Evolutionary conservation across 2,888 invertebrate genomes (phyloP).

Genomic region (Monopis laevigella): DNA sequence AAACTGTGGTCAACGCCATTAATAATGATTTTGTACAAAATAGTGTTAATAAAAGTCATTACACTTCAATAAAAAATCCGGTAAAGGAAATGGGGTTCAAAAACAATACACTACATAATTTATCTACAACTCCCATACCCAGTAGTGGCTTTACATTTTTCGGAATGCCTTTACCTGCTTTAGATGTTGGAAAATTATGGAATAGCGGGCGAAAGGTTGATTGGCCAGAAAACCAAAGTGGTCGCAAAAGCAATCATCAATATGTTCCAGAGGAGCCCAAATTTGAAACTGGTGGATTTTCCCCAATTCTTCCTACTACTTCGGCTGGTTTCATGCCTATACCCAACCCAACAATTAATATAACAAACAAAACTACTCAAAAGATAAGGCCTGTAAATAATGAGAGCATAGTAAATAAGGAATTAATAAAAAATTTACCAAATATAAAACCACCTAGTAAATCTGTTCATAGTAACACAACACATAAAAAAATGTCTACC

Average conservation of each 20-base stretch:
- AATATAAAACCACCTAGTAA: constrained; percentile 31
- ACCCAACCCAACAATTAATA: constrained; percentile 45
- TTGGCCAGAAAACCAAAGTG: constrained; percentile 44
- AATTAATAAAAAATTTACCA: constrained; percentile 30
- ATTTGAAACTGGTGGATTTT: constrained; percentile 80
- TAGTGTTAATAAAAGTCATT: constrained; percentile 42
- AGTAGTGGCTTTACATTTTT: constrained; percentile 81
- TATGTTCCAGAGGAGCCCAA: constrained; percentile 63
- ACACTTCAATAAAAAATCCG: constrained; percentile 66
- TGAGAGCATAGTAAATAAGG: constrained; percentile 22
- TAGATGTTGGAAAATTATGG: constrained; percentile 75
- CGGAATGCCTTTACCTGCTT: constrained; percentile 80
- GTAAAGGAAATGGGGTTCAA: constrained; percentile 56
- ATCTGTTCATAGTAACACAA: constrained; percentile 35
- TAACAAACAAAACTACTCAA: constrained; percentile 31
- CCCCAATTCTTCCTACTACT: constrained; percentile 76
- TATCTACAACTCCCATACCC: constrained; percentile 51
- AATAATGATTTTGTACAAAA: constrained; percentile 36
- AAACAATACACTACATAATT: constrained; percentile 25
- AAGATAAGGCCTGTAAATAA: too few species aligned
- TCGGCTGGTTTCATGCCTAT: constrained; percentile 78
- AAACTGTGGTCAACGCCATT: constrained; percentile 52
- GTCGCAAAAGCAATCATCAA: constrained; percentile 29
- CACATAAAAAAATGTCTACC: constrained; percentile 48
- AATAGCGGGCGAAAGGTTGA: constrained; percentile 55